Base-by-base conservation (phyloP, 2,113 vertebrate species). In the Argyrosomus japonicus region DNA sequence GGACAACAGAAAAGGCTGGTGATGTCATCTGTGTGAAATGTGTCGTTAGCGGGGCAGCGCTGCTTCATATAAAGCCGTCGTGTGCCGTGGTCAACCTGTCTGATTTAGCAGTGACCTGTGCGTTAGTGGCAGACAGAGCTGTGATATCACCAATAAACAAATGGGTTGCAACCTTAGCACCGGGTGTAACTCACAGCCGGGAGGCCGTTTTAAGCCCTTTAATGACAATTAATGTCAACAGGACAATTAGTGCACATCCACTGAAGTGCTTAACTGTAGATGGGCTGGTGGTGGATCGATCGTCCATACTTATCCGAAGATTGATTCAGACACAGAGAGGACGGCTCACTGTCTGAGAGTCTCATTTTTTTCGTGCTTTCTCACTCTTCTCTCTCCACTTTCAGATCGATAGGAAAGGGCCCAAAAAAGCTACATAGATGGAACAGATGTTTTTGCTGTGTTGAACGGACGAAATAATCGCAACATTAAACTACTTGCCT, bases 191-290 rank as follows among this genome's bases (percentile, higher is more conserved):
- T 93, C 92, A 91, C 88, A 84, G 92, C 76, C 32, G 4, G 58
- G 71, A 51, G 79, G 86, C 88, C 57, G 64, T 90, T 91, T 89
- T 77, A 79, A 89, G 90, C 84, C 92, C 88, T 94, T 94, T 95
- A 95, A 94, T 94, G 93, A 93, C 93, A 90, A 94, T 95, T 95
- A 95, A 94, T 92, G 94, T 95, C 95, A 95, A 90, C 90, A 87
- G 88, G 90, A 94, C 92, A 95, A 95, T 95, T 95, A 95, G 93
- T 92, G 93, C 92, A 88, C 88, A 91, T 93, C 89, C 82, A 81
- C 67, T 75, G 84, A 83, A 90, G 92, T 91, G 92, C 92, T 94
- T 88, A 87, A 87, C 87, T 89, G 89, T 79, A 89, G 88, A 90
- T 89, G 86, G 90, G 87, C 90, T 62, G 63, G 61, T 65, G 80